Conservation (phyloP, 2,113 vertebrate genomes). For the Pseudorectes ferrugineus region DNA sequence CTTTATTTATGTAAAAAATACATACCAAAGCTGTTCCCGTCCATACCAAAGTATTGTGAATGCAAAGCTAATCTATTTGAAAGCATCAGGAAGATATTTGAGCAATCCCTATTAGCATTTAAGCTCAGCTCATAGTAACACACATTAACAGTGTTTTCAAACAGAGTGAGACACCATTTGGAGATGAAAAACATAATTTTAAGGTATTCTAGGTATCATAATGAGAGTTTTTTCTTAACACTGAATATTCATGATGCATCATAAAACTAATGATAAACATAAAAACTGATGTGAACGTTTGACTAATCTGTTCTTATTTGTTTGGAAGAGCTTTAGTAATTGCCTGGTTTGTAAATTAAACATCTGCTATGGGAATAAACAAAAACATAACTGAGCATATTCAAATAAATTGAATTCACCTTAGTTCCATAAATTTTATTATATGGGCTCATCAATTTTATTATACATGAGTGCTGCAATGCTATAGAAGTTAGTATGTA, state of each 20-base stretch:
- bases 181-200: slow-evolving; percentile 64
- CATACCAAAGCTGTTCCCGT: neutral
- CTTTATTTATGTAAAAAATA: neutral
- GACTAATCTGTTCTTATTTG: slow-evolving; percentile 84
- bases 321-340: slow-evolving; percentile 79
- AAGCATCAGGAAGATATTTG: neutral
- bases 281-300: slow-evolving; percentile 81
- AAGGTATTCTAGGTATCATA: slow-evolving; percentile 75
- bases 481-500: neutral
- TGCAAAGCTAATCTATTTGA: neutral
- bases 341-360: slow-evolving; percentile 84
- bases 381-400: slow-evolving; percentile 81
- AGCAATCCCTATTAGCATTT: neutral
- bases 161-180: slow-evolving; percentile 39
- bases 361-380: slow-evolving; percentile 84
- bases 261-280: slow-evolving; percentile 86
- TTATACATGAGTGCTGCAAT: slow-evolving; percentile 61
- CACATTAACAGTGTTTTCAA: slow-evolving; percentile 56
- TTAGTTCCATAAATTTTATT: slow-evolving; percentile 78
- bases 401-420: slow-evolving; percentile 82
- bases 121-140: slow-evolving; percentile 5
- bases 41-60: neutral
- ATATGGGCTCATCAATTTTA: slow-evolving; percentile 73
- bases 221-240: slow-evolving; percentile 65
- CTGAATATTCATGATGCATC: slow-evolving; percentile 81